phyloP scores from a whole-genome alignment of 1,140 invertebrate species.

The Wasmannia auropunctata region DNA sequence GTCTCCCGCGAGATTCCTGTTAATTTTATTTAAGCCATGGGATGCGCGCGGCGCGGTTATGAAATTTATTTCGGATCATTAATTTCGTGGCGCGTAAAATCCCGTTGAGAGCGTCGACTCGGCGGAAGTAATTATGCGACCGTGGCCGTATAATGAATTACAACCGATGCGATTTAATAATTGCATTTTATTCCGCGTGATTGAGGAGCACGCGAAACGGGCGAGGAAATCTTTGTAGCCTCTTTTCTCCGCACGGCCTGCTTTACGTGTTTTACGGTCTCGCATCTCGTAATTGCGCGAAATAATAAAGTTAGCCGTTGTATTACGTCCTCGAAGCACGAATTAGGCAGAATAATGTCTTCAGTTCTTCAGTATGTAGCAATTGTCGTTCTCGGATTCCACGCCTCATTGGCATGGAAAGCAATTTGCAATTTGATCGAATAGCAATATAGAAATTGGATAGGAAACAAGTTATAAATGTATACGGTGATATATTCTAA shows the following conservation, averaged over 20 bases:
- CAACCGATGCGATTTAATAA: conserved; percentile 46
- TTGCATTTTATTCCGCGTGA: conserved; percentile 47
- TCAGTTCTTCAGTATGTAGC: background rate
- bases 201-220: conserved; percentile 7
- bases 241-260: conserved; percentile 19
- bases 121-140: conserved; percentile 53
- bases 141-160: conserved; percentile 39
- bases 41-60: background rate
- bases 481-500: conserved; percentile 11
- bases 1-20: background rate
- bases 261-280: conserved; percentile 29
- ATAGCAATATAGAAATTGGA: background rate
- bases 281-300: conserved; percentile 9
- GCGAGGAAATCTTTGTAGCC: background rate
- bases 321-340: background rate
- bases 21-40: conserved; percentile 39
- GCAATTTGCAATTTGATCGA: background rate
- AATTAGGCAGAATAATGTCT: background rate
- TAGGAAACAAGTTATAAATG: background rate
- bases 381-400: background rate
- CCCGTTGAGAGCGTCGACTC: conserved; percentile 24
- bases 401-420: background rate
- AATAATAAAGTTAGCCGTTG: conserved; percentile 26
- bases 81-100: conserved; percentile 31
- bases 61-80: conserved; percentile 50